phyloP scores from a whole-genome alignment of 2,888 invertebrate genomes.

The Catocala fraxini region DNA sequence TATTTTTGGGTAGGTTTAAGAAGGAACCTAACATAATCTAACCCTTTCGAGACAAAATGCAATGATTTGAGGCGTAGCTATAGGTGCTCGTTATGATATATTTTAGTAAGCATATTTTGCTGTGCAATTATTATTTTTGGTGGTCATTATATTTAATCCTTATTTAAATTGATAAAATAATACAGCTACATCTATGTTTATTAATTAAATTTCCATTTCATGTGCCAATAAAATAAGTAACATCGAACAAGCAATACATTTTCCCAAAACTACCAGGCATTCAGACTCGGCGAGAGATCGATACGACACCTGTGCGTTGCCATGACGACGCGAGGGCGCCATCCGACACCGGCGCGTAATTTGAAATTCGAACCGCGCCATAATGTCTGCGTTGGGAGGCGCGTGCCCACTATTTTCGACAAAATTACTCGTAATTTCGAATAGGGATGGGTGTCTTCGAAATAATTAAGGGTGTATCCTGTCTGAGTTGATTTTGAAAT shows the following conservation, averaged over 20 bases:
- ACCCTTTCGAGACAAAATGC: no score
- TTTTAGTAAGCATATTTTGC: no score
- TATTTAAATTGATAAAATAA: no score
- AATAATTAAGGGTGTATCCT: constrained; percentile 63
- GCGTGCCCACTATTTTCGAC: constrained; percentile 70
- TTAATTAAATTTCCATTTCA: not conserved
- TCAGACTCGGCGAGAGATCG: constrained; percentile 69
- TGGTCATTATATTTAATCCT: no score
- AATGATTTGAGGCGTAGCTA: no score
- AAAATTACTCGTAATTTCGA: constrained; percentile 78
- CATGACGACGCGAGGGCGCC: constrained; percentile 81
- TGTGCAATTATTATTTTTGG: no score
- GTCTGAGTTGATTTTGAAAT: constrained; percentile 44
- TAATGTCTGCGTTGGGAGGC: constrained; percentile 76
- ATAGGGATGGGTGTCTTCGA: constrained; percentile 62
- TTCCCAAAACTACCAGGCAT: constrained; percentile 56
- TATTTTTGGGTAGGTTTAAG: no score
- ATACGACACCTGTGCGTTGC: constrained; percentile 85
- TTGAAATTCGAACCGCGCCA: constrained; percentile 84
- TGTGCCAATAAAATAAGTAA: constrained; percentile 23
- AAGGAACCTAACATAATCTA: no score
- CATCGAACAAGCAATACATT: constrained; percentile 37
- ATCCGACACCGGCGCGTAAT: constrained; percentile 85
- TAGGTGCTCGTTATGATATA: no score
- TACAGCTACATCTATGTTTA: no score